These are phyloP conservation scores for Triplophysa siluroides DNA, from an alignment of 2,113 vertebrate genomes.

Conservation along the genomic window DNA sequence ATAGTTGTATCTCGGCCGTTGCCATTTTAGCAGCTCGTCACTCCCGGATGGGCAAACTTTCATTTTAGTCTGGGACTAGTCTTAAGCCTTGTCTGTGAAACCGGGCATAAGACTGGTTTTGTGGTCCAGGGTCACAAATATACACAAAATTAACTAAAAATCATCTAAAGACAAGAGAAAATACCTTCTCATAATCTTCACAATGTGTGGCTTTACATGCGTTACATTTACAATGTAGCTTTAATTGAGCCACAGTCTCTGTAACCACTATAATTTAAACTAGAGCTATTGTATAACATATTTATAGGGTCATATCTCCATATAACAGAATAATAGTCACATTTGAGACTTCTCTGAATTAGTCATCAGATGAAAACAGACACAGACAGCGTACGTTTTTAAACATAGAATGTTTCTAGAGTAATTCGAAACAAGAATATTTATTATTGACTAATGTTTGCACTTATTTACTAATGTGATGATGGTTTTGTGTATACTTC, in stretches of 20 bases:
- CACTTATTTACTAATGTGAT: constrained; percentile 4
- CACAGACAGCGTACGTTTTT: neutral
- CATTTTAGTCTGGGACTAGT: too few species aligned
- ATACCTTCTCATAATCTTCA: too few species aligned
- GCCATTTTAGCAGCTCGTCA: too few species aligned
- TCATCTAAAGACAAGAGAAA: too few species aligned
- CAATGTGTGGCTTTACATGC: too few species aligned
- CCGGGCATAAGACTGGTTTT: too few species aligned
- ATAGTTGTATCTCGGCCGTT: too few species aligned
- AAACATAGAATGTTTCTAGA: neutral
- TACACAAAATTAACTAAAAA: too few species aligned
- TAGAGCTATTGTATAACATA: neutral
- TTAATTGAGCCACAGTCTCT: neutral
- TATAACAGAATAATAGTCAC: constrained; percentile 18
- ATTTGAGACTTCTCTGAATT: neutral
- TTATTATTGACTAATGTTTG: neutral
- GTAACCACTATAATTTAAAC: constrained; percentile 6
- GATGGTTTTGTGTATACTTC: neutral
- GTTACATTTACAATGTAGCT: neutral
- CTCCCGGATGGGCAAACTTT: too few species aligned
- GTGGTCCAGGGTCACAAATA: too few species aligned
- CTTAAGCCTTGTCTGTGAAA: too few species aligned
- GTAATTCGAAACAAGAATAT: neutral
- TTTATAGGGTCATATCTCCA: neutral
- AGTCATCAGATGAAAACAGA: neutral